Evolutionary conservation across 2,113 vertebrate species (phyloP).

Genomic region (Agelaius phoeniceus): DNA sequence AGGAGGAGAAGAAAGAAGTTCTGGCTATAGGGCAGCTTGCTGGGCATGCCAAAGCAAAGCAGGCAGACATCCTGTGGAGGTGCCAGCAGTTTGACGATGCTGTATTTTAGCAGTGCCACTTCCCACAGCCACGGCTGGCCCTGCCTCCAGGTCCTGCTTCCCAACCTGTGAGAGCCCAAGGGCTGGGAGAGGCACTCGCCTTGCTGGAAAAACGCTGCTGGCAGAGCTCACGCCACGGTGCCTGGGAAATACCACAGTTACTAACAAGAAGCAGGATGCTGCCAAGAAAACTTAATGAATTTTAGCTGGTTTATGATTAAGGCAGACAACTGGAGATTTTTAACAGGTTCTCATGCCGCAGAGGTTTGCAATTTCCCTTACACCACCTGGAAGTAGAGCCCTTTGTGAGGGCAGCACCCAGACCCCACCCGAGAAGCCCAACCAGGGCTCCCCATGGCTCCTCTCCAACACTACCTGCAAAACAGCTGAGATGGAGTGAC

Average conservation of each 20-base stretch:
- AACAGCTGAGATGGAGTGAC: neutral
- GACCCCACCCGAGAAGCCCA: rapidly evolving
- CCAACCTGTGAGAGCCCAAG: neutral
- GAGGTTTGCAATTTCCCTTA: neutral
- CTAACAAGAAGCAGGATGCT: neutral
- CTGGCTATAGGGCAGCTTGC: neutral
- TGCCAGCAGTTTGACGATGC: neutral
- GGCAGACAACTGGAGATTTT: neutral
- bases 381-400: neutral
- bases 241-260: neutral
- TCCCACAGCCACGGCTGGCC: neutral
- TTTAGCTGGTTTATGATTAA: neutral
- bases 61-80: conserved; percentile 30
- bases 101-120: neutral
- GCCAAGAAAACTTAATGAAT: neutral
- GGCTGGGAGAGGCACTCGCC: neutral
- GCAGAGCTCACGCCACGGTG: rapidly evolving
- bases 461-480: neutral
- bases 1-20: neutral
- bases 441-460: neutral
- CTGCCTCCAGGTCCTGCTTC: rapidly evolving
- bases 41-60: neutral
- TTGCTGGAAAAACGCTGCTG: rapidly evolving
- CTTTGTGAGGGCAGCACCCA: rapidly evolving
- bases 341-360: neutral